These are phyloP conservation scores for Ochropacha duplaris DNA, from an alignment of 2,888 invertebrate genomes.

Conservation along the genomic window DNA sequence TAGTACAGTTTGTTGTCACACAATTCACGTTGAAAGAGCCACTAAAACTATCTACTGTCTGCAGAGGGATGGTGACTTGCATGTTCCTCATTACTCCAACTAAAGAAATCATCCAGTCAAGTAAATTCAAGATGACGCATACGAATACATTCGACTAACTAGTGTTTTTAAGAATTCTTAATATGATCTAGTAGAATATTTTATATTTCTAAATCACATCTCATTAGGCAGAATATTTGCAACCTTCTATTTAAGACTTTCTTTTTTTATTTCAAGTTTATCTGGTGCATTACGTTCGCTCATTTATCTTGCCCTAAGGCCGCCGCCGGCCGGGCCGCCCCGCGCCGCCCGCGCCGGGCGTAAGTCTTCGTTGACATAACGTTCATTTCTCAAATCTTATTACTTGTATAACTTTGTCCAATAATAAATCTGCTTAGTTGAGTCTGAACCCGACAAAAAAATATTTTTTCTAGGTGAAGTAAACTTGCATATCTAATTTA, in stretches of 20 bases:
- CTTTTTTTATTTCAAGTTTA: slow-evolving; percentile 33
- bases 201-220: too few species aligned
- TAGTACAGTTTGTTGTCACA: background rate
- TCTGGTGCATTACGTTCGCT: slow-evolving; percentile 58
- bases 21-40: background rate
- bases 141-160: too few species aligned
- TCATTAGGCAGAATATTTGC: background rate
- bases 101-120: background rate
- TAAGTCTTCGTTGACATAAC: slow-evolving; percentile 68
- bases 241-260: slow-evolving; percentile 3
- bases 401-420: slow-evolving; percentile 61
- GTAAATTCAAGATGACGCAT: background rate
- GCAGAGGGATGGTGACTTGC: too few species aligned
- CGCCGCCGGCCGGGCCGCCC: too few species aligned
- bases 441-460: slow-evolving; percentile 32
- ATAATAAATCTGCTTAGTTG: slow-evolving; percentile 57
- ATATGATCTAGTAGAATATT: too few species aligned
- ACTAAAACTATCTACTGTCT: too few species aligned
- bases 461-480: slow-evolving; percentile 21
- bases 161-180: too few species aligned
- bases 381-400: slow-evolving; percentile 77
- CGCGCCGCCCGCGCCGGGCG: too few species aligned
- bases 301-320: slow-evolving; percentile 68
- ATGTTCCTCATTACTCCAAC: too few species aligned
- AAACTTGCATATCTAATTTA: slow-evolving; percentile 41